phyloP scores from a whole-genome alignment of 2,113 vertebrate species.

The Xiphophorus couchianus region DNA sequence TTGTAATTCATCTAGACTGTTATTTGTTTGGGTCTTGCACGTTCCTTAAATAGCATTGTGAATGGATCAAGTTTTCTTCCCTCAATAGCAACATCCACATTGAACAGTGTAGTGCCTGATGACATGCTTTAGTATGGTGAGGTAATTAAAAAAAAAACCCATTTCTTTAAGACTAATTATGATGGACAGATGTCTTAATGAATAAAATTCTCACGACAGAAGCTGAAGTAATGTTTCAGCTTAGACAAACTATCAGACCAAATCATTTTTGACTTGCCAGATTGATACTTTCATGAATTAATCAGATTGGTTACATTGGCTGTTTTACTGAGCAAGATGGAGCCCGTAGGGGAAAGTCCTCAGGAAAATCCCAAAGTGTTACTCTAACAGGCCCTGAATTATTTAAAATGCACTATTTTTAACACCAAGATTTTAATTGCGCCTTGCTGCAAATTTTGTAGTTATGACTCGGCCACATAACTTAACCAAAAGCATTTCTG shows the following conservation, averaged over 20 bases:
- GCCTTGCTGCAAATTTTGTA: slow-evolving; percentile 44
- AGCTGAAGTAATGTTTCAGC: slow-evolving; percentile 24
- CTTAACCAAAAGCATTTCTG: slow-evolving; percentile 37
- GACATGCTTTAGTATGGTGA: not conserved
- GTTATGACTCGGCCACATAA: slow-evolving; percentile 43
- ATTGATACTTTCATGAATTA: slow-evolving; percentile 51
- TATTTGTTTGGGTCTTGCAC: not conserved
- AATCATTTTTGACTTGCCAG: slow-evolving; percentile 34
- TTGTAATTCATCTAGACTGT: not conserved
- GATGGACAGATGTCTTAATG: not conserved
- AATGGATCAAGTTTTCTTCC: not conserved
- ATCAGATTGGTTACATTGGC: slow-evolving; percentile 18
- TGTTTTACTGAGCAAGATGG: slow-evolving; percentile 38
- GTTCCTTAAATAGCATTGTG: too few relatives aligned
- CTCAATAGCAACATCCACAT: not conserved
- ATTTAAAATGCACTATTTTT: slow-evolving; percentile 68
- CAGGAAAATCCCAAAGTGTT: slow-evolving; percentile 52
- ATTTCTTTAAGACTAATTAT: not conserved
- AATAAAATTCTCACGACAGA: slow-evolving; percentile 6
- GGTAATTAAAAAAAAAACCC: not conserved
- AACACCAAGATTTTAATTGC: slow-evolving; percentile 67
- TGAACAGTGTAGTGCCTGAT: not conserved
- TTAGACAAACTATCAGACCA: slow-evolving; percentile 27
- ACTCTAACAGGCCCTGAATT: slow-evolving; percentile 60
- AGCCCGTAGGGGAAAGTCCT: slow-evolving; percentile 44